Conservation (phyloP, 1,140 invertebrate genomes). For the honey bee (Apis mellifera) region Amel_HAv3.1 CM009944.2:4988501-4989000, state of each 20-base stretch:
- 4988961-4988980: too few relatives aligned
- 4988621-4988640: constrained; percentile 64
- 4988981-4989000: too few relatives aligned
- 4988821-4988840: constrained; percentile 67
- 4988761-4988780: background rate
- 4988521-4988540: constrained; percentile 64
- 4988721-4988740: constrained; percentile 67
- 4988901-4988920: constrained; percentile 53
- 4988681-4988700: constrained; percentile 69
- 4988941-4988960: constrained; percentile 24
- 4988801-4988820: background rate
- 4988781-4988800: background rate
- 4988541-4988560: constrained; percentile 14
- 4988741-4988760: constrained; percentile 70
- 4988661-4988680: constrained; percentile 70
- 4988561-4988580: constrained; percentile 3
- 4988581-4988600: background rate
- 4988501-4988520: background rate
- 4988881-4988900: constrained; percentile 69
- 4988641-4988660: constrained; percentile 69
- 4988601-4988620: constrained; percentile 52
- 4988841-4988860: constrained; percentile 74
- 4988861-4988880: constrained; percentile 72
- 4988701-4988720: constrained; percentile 73
- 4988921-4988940: background rate